Evolutionary conservation across 2,113 vertebrate genomes (phyloP).

Genomic region (Monarcha castaneiventris): DNA sequence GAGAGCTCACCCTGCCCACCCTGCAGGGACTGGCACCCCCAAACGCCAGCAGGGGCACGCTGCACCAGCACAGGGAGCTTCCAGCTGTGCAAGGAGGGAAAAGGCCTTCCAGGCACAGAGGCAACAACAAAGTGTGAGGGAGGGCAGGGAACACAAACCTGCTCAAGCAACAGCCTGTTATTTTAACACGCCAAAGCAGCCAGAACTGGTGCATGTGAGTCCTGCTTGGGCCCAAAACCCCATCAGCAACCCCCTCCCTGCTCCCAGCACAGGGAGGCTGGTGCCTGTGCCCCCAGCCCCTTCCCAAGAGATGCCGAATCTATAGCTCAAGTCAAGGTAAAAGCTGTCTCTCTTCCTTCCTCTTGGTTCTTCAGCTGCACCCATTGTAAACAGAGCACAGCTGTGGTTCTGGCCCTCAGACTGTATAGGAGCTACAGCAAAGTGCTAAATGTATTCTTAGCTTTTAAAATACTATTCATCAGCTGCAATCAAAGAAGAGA

Average conservation of each 20-base stretch:
- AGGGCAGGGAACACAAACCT: not conserved
- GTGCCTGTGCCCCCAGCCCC: not conserved
- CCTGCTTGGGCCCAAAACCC: not conserved
- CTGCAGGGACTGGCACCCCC: not conserved
- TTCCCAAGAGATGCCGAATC: not conserved
- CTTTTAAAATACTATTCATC: constrained; percentile 59
- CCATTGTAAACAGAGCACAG: not conserved
- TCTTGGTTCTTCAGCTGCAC: constrained; percentile 14
- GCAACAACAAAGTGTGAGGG: not conserved
- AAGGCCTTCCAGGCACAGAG: not conserved
- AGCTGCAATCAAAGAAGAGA: constrained; percentile 46
- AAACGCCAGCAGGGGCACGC: rapidly evolving
- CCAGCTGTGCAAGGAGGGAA: not conserved
- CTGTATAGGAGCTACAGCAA: not conserved
- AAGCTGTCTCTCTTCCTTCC: not conserved
- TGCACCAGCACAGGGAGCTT: not conserved
- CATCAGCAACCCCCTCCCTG: not conserved
- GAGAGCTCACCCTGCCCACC: not conserved
- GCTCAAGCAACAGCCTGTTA: not conserved
- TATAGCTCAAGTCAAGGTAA: not conserved
- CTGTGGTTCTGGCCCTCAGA: constrained; percentile 25
- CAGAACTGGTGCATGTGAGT: not conserved
- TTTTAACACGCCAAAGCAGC: not conserved
- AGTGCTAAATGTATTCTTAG: constrained; percentile 49
- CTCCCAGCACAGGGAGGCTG: not conserved